A percentile compares a stretch with the other conserved stretches of the same genome.
phyloP scores from a whole-genome alignment of 2,113 vertebrate genomes.

The Anguilla japonica region DNA sequence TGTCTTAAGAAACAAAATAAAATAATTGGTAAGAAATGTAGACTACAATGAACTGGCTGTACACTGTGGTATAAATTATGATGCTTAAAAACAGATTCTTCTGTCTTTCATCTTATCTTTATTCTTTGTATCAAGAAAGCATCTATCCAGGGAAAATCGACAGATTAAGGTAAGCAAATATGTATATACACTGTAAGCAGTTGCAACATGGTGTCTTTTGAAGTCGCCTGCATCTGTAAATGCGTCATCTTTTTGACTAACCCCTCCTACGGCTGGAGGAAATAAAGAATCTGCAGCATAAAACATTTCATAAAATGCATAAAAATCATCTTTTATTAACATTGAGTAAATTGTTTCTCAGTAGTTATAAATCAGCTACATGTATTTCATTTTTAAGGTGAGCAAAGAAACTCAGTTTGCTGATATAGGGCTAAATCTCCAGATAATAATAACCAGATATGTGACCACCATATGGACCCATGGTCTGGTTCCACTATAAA shows the following conservation, averaged over 20 bases:
- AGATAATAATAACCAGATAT: not conserved
- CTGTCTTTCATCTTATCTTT: not conserved
- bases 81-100: slow-evolving; percentile 18
- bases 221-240: not conserved
- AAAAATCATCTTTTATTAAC: not conserved
- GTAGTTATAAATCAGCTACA: slow-evolving; percentile 14
- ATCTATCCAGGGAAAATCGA: not conserved
- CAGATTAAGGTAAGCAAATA: not conserved
- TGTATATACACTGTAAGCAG: not conserved
- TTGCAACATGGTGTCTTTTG: not conserved
- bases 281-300: not conserved
- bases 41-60: slow-evolving; percentile 14
- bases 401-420: not conserved
- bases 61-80: slow-evolving; percentile 12
- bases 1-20: slow-evolving; percentile 9
- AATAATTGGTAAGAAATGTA: slow-evolving; percentile 16
- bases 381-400: not conserved
- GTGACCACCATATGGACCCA: not conserved
- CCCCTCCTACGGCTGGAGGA: not conserved
- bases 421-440: not conserved
- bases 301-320: not conserved
- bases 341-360: slow-evolving; percentile 39
- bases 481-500: not conserved
- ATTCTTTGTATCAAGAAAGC: not conserved
- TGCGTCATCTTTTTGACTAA: not conserved